Evolutionary conservation across 2,113 vertebrate genomes (phyloP).

Genomic region (Atlantisia rogersi): DNA sequence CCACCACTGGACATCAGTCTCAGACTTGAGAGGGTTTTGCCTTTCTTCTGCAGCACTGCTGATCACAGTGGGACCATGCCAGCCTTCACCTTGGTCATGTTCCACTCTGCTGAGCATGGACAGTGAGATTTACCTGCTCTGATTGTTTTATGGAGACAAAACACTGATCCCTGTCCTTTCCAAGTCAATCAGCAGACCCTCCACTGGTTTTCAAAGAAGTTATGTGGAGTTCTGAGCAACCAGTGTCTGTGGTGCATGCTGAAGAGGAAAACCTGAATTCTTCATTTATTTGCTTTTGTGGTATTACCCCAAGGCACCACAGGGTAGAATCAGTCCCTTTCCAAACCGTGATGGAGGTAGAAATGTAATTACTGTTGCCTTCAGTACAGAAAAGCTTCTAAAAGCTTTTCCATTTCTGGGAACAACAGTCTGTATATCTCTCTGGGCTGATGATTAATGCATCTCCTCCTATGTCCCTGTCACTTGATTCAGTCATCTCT

Average conservation of each 20-base stretch:
- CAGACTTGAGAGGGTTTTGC: not conserved
- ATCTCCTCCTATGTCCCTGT: not conserved
- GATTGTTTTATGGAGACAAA: not conserved
- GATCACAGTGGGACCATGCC: not conserved
- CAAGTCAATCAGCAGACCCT: not conserved
- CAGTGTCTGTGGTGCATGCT: not conserved
- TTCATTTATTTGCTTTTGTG: not conserved
- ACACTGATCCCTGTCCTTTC: not conserved
- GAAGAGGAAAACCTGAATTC: not conserved
- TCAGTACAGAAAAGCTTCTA: not conserved
- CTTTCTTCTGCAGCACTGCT: not conserved
- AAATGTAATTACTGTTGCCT: not conserved
- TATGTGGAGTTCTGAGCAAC: not conserved
- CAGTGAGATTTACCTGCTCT: not conserved
- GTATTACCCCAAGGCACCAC: not conserved
- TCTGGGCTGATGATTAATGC: conserved; percentile 19
- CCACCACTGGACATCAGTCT: fast-evolving
- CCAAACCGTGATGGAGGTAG: not conserved
- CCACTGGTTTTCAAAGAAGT: not conserved
- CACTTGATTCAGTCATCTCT: not conserved
- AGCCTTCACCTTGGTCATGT: not conserved
- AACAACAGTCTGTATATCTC: not conserved
- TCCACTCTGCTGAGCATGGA: not conserved
- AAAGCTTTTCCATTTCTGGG: conserved; percentile 24
- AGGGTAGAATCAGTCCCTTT: not conserved